Conservation (phyloP, 1,140 invertebrate species). For the Chymomyza costata region DNA sequence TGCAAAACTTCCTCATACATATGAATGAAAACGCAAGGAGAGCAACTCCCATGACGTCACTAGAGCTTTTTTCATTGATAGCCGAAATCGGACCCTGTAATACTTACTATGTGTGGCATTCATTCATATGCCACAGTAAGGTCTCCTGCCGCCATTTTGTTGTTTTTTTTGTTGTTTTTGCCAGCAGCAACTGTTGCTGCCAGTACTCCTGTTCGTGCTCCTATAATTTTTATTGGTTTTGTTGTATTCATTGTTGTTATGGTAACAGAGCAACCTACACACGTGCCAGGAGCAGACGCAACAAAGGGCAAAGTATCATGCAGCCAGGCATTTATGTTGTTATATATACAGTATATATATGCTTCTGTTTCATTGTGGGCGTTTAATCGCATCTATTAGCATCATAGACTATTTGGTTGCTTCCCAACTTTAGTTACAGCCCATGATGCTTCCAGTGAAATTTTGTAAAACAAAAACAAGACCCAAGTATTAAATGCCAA, state of each 20-base stretch:
- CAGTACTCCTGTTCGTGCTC: conserved; percentile 9
- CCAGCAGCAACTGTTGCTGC: conserved; percentile 12
- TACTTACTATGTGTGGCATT: no score
- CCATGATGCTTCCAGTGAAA: not conserved
- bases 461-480: no score
- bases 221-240: not conserved
- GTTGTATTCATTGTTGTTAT: conserved; percentile 11
- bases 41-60: conserved; percentile 25
- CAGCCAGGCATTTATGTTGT: no score
- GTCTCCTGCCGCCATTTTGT: conserved; percentile 41
- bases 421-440: not conserved
- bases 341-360: conserved; percentile 2
- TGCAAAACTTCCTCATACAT: not conserved
- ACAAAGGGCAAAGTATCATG: conserved; percentile 54
- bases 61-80: conserved; percentile 61
- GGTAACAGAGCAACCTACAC: conserved; percentile 39
- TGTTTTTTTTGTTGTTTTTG: conserved; percentile 30
- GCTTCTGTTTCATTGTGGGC: conserved; percentile 30
- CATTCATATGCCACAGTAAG: conserved; percentile 25
- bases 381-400: conserved; percentile 64
- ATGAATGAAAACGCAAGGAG: conserved; percentile 34
- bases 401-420: not conserved
- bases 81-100: no score
- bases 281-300: conserved; percentile 20
- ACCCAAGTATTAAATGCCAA: no score